Evolutionary conservation across 2,888 invertebrate genomes (phyloP), one percentile per base, ranked within the genome.

Genomic region (Brassicogethes aeneus): DNA sequence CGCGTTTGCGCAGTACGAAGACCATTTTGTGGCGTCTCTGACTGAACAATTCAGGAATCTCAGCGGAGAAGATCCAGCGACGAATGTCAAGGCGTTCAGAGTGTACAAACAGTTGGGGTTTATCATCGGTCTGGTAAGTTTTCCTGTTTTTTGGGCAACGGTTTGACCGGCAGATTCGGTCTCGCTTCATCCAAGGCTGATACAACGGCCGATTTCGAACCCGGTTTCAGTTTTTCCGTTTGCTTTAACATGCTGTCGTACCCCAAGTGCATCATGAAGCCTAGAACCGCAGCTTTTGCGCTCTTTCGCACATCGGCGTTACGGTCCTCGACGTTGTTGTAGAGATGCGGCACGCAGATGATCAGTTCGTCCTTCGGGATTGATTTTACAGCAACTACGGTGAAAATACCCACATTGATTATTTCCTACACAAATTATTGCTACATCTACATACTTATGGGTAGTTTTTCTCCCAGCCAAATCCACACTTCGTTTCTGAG

Each of bases 401-500:
- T n/a, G n/a, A n/a, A n/a, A n/a, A n/a, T n/a, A n/a, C n/a, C n/a
- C n/a, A n/a, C n/a, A n/a, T n/a, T n/a, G n/a, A n/a, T n/a, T n/a
- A n/a, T n/a, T n/a, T n/a, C n/a, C n/a, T n/a, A n/a, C n/a, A n/a
- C n/a, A n/a, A n/a, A n/a, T n/a, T n/a, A n/a, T n/a, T n/a, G n/a
- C n/a, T n/a, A n/a, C n/a, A n/a, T 29, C 10, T 29, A 58, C 66
- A 63, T 61, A 81, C 81, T 75, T 47, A 75, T 75, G 0, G 89
- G 86, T 53, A 95, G 69, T 55, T 85, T 84, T 44, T 86, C 85
- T 0, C 85, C 77, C 35, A 95, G 67, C 94, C 94, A 95, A n/a
- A n/a, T n/a, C n/a, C n/a, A n/a, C n/a, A n/a, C n/a, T n/a, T n/a
- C n/a, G n/a, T n/a, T n/a, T n/a, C n/a, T n/a, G n/a, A n/a, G n/a